These are phyloP conservation scores for Clarias fuscus DNA, from an alignment of 2,797 vertebrate genomes.

Conservation along the genomic window DNA sequence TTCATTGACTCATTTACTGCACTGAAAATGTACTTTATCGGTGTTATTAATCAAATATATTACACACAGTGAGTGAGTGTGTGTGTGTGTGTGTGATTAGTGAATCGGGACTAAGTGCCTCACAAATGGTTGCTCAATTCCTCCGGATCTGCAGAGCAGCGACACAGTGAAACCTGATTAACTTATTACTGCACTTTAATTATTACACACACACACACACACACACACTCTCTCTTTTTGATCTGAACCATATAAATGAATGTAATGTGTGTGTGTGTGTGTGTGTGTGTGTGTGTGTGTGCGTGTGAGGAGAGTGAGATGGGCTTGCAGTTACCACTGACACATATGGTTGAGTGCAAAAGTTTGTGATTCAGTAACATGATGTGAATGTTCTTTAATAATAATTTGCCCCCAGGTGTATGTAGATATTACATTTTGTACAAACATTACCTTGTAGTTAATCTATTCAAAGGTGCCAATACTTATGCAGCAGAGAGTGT, in stretches of 20 bases:
- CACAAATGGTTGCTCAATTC: neutral
- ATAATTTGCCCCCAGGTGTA: neutral
- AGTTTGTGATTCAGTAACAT: neutral
- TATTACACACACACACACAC: constrained; percentile 8
- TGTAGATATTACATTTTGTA: too few species aligned
- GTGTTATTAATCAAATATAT: constrained; percentile 9
- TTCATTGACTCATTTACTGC: neutral
- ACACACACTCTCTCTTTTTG: neutral
- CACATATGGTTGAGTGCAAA: neutral
- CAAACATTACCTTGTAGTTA: too few species aligned
- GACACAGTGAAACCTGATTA: neutral
- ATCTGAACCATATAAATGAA: neutral
- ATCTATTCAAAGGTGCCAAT: neutral
- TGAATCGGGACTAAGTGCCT: neutral
- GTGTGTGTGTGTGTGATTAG: neutral
- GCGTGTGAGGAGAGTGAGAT: neutral
- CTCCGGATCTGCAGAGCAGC: neutral
- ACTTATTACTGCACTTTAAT: constrained; percentile 1
- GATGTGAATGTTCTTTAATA: neutral
- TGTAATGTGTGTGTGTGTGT: neutral
- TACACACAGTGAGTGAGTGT: neutral
- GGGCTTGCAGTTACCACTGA: too few species aligned
- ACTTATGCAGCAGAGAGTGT: neutral
- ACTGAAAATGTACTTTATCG: neutral
- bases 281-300: neutral